Evolutionary conservation across 2,888 invertebrate species (phyloP).

Genomic region (Eulithis testata): DNA sequence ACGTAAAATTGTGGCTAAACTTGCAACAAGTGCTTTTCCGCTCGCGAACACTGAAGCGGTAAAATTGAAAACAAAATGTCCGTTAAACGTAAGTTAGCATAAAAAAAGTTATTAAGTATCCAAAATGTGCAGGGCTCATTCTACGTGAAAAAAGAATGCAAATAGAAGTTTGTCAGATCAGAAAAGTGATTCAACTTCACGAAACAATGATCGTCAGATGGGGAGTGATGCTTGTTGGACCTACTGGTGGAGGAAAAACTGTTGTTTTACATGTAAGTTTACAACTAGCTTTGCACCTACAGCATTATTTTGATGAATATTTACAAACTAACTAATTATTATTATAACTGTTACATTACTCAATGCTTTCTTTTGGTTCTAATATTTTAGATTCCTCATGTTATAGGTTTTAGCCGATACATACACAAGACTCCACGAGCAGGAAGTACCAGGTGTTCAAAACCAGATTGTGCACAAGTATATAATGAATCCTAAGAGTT

Average conservation of each 20-base stretch:
- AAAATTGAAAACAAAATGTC: too few relatives aligned
- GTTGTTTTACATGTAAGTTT: conserved; percentile 87
- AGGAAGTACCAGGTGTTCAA: conserved; percentile 84
- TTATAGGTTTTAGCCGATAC: conserved; percentile 88
- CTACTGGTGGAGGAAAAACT: conserved; percentile 94
- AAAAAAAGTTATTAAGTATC: too few relatives aligned
- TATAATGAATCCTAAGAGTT: conserved; percentile 94
- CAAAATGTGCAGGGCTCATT: conserved; percentile 56
- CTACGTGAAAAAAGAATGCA: conserved; percentile 87
- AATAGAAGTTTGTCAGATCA: conserved; percentile 86
- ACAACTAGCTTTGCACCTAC: too few relatives aligned
- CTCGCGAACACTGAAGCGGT: too few relatives aligned
- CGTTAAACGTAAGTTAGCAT: too few relatives aligned
- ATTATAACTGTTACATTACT: too few relatives aligned
- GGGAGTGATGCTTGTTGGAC: conserved; percentile 97
- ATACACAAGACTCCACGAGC: conserved; percentile 86
- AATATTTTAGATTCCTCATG: too few relatives aligned
- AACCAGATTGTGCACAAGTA: conserved; percentile 91
- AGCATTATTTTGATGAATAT: too few relatives aligned
- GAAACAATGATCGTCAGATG: conserved; percentile 96
- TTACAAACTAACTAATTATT: too few relatives aligned
- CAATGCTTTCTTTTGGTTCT: too few relatives aligned
- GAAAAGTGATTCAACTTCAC: conserved; percentile 93
- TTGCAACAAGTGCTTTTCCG: too few relatives aligned
- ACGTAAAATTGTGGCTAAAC: too few relatives aligned